Evolutionary conservation across 2,888 invertebrate species (phyloP).

Genomic region (Zeuzera pyrina): DNA sequence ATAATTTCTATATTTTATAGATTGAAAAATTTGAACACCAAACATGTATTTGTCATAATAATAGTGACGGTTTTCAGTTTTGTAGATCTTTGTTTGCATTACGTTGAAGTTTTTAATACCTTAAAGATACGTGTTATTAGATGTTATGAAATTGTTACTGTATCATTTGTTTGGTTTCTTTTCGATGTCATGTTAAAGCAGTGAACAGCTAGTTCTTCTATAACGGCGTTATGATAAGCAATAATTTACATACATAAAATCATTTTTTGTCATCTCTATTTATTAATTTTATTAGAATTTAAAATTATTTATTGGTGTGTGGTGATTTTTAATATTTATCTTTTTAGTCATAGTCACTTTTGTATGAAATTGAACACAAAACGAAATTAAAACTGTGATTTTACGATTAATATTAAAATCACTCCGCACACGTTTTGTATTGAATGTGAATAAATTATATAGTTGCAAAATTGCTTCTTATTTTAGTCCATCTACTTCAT

Average conservation of each 20-base stretch:
- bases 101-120: no score
- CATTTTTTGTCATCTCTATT: constrained; percentile 32
- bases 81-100: no score
- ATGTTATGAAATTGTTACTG: no score
- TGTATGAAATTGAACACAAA: constrained; percentile 23
- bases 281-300: constrained; percentile 57
- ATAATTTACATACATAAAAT: constrained; percentile 15
- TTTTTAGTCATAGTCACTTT: constrained; percentile 29
- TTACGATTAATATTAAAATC: constrained; percentile 57
- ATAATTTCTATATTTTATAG: constrained; percentile 49
- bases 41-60: no score
- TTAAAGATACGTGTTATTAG: no score
- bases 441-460: constrained; percentile 73
- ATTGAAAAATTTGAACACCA: no score
- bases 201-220: constrained; percentile 27
- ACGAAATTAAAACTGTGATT: constrained; percentile 36
- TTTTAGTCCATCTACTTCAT: no score
- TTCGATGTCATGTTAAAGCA: no score
- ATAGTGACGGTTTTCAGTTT: no score
- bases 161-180: no score
- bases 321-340: constrained; percentile 61
- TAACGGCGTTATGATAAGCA: constrained; percentile 35
- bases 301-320: constrained; percentile 68
- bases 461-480: constrained; percentile 39
- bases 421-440: constrained; percentile 69